A percentile compares a stretch with the other conserved stretches of the same genome.
phyloP scores from a whole-genome alignment of 92 coral and sea anemone genomes.

The Parazoanthus atlanticus region DNA sequence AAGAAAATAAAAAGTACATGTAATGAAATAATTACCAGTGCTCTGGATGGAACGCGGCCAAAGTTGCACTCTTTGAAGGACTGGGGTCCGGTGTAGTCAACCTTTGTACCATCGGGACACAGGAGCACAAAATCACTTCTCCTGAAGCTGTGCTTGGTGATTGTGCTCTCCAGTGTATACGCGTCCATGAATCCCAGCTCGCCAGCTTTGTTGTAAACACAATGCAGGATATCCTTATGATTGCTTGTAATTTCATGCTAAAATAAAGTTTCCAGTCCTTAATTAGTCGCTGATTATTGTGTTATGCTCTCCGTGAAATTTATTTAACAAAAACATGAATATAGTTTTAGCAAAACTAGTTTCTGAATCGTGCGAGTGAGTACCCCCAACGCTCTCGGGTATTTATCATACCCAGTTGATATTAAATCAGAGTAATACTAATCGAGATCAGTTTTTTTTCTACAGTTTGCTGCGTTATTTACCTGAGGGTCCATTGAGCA shows the following conservation, averaged over 20 bases:
- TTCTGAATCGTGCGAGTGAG: no score
- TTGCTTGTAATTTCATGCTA: constrained; percentile 7
- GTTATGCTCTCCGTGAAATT: no score
- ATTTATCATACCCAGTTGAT: no score
- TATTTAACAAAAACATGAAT: no score
- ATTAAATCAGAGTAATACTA: constrained; percentile 25
- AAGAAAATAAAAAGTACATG: no score
- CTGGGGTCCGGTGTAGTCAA: constrained; percentile 42
- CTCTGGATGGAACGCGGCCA: constrained; percentile 61
- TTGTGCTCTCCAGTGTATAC: constrained; percentile 29
- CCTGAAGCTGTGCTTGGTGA: not conserved
- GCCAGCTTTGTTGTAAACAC: constrained; percentile 29
- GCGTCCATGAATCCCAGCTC: constrained; percentile 65
- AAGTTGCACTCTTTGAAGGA: constrained; percentile 58
- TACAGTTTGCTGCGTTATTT: not conserved
- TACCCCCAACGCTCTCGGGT: no score
- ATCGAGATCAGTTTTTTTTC: not conserved
- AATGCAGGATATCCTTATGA: constrained; percentile 30
- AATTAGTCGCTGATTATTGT: no score
- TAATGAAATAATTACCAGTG: constrained; percentile 33
- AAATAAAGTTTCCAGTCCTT: not conserved
- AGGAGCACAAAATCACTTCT: constrained; percentile 50
- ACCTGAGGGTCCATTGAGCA: constrained; percentile 50
- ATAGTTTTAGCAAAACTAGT: no score
- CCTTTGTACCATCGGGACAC: constrained; percentile 58